Evolutionary conservation across 1,140 invertebrate species (phyloP), one percentile per base, ranked within the genome.

Genomic region (Hestina assimilis): DNA sequence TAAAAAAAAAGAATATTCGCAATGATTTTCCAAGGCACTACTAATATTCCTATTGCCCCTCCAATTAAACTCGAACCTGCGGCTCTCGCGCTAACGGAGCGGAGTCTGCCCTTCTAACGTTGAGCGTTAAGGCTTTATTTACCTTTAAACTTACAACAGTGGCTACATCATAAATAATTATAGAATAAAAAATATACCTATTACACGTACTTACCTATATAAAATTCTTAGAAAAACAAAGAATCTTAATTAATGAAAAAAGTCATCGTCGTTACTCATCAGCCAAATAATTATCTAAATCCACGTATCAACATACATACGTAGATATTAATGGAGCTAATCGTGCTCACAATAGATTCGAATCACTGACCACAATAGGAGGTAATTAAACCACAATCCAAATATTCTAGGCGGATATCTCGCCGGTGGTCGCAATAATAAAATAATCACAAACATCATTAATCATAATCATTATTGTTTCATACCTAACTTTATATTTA

Each of bases 341-440:
- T 69, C 63, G 66, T 62, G 59, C 51, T 35, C 59, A 67, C 69
- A 77, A 77, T 75, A 72, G 71, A 59, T 54, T 74, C 66, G 65
- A 81, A 81, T 83, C 74, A 77, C 64, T 47, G 50, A 46, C 69
- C 74, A 84, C 83, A 87, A 87, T 84, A 72, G 75, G 69, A 75
- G 75, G 75, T 84, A 87, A 87, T 87, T 87, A 85, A 85, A 83
- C 70, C 59, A 76, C 72, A 83, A 79, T 79, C 75, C 81, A 83
- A 87, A 83, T 87, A 83, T 72, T 73, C 79, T 75, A 74, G 63
- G 66, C 68, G 69, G 74, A 79, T 80, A 63, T 69, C 77, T 79
- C 72, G 51, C 60, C 61, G 83, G 83, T 87, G 83, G 83, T 87
- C 83, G 82, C 72, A 73, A 73, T 73, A 75, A 68, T 79, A 76